These are phyloP conservation scores for Cataglyphis altisquamis DNA, from an alignment of 2,888 invertebrate genomes.

Conservation along the genomic window DNA sequence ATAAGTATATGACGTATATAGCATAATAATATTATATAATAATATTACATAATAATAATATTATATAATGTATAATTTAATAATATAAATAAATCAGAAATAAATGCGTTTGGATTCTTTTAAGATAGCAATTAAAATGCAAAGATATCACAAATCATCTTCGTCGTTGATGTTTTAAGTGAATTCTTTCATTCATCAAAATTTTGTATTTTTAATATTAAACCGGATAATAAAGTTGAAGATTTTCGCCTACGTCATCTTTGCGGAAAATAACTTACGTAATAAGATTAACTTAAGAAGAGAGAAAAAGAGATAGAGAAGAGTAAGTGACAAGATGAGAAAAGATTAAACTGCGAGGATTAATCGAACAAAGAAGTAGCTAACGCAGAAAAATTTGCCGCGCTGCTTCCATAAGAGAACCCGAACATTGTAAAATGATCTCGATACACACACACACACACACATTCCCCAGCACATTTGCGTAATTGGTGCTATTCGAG, in stretches of 20 bases:
- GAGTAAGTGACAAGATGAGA: conserved; percentile 32
- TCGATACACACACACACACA: background rate
- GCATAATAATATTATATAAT: background rate
- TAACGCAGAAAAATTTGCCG: conserved; percentile 66
- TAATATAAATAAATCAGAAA: background rate
- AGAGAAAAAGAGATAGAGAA: background rate
- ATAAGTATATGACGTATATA: background rate
- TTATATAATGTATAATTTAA: background rate
- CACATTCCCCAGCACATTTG: background rate
- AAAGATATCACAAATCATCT: background rate
- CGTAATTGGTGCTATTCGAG: background rate
- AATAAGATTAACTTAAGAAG: conserved; percentile 60
- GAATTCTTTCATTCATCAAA: background rate
- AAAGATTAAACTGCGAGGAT: conserved; percentile 66
- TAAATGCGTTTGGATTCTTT: background rate
- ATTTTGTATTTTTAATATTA: conserved; percentile 3
- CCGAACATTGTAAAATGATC: conserved; percentile 52
- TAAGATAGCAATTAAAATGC: background rate
- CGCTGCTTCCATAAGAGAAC: conserved; percentile 35
- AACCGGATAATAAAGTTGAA: conserved; percentile 4
- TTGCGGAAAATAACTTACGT: conserved; percentile 56
- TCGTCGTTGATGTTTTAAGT: background rate
- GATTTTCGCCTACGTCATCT: conserved; percentile 38
- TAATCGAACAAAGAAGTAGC: conserved; percentile 67
- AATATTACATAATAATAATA: background rate